Evolutionary conservation across 2,888 invertebrate genomes (phyloP).

Genomic region (Folsomia manolachei): DNA sequence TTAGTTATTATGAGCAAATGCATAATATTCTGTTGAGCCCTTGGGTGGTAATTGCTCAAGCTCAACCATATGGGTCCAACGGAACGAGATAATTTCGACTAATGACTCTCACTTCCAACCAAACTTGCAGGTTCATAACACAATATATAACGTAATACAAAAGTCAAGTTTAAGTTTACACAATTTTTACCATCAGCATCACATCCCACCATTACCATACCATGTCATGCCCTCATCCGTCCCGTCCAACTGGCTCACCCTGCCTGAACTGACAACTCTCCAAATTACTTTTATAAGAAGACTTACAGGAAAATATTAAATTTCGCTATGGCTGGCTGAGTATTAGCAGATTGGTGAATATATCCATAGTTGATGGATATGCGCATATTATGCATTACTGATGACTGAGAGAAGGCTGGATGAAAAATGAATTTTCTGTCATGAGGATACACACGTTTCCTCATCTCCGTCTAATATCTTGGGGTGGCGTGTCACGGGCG

Average conservation of each 20-base stretch:
- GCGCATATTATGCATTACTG: neutral
- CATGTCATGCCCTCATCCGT: neutral
- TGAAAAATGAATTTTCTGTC: slow-evolving; percentile 21
- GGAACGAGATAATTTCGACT: slow-evolving; percentile 41
- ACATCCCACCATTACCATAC: too few species aligned
- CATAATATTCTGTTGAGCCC: slow-evolving; percentile 23
- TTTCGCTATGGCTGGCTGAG: neutral
- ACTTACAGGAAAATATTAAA: neutral
- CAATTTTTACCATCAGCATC: neutral
- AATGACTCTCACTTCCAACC: slow-evolving; percentile 38
- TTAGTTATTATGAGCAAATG: too few species aligned
- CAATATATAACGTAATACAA: neutral
- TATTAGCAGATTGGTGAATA: neutral
- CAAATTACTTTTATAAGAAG: neutral
- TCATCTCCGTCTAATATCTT: neutral
- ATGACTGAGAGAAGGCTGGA: neutral
- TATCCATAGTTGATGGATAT: neutral
- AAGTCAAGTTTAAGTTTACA: too few species aligned
- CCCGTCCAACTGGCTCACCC: neutral
- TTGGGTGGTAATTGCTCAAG: slow-evolving; percentile 44
- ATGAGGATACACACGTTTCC: slow-evolving; percentile 1
- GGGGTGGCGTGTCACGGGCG: neutral
- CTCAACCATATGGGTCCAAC: slow-evolving; percentile 40
- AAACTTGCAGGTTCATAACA: too few species aligned
- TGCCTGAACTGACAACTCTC: neutral